Conservation (phyloP, 64 coral and sea anemone genomes). For the Hydrozoanthus tunicans region DNA sequence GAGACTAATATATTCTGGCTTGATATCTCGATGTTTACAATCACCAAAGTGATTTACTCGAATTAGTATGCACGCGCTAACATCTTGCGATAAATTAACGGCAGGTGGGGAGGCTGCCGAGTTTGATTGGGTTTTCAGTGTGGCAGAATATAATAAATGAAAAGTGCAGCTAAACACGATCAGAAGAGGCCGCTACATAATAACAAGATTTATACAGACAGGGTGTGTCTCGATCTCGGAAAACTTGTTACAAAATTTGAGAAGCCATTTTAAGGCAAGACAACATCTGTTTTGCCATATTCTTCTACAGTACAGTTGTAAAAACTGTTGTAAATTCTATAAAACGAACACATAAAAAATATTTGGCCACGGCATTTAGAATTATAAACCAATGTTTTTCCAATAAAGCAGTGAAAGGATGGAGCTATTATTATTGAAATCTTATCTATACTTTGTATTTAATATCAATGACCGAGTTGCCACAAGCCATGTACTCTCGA, state of each 20-base stretch:
- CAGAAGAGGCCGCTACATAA: conserved; percentile 20
- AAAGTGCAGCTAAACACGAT: background rate
- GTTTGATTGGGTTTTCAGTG: conserved; percentile 2
- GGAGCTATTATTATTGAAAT: background rate
- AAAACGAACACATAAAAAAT: background rate
- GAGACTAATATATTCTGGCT: background rate
- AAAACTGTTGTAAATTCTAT: background rate
- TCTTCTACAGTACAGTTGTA: background rate
- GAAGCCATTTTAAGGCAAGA: background rate
- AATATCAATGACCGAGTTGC: background rate
- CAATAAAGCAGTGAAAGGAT: background rate
- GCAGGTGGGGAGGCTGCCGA: background rate
- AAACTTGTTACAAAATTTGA: background rate
- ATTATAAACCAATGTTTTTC: background rate
- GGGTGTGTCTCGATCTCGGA: conserved; percentile 26
- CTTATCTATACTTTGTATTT: conserved; percentile 13
- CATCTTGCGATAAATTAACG: conserved; percentile 30
- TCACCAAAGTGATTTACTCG: background rate
- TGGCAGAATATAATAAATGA: conserved; percentile 4
- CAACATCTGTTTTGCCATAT: background rate
- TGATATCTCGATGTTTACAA: conserved; percentile 37
- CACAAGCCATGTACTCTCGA: background rate
- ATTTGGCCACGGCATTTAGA: background rate
- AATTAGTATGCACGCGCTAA: background rate
- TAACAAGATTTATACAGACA: conserved; percentile 36